Evolutionary conservation across 2,113 vertebrate genomes (phyloP).

Genomic region (Sardina pilchardus): DNA sequence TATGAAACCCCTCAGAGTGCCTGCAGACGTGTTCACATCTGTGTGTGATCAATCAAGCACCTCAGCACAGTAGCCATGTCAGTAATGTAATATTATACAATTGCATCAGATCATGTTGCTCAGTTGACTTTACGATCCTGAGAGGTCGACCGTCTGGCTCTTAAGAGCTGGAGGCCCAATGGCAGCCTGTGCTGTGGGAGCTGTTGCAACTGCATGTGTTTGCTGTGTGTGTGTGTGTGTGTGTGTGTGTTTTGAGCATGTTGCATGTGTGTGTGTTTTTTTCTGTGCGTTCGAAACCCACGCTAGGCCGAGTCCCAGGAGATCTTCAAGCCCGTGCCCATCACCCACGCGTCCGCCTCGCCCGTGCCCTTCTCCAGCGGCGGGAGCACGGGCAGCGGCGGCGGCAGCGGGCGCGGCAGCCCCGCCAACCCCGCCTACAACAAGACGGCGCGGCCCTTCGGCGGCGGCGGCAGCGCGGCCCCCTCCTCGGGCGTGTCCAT

Average conservation of each 20-base stretch:
- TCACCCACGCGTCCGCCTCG: constrained; percentile 74
- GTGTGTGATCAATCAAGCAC: background rate
- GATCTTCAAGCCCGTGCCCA: constrained; percentile 94
- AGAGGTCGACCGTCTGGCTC: background rate
- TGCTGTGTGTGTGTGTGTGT: constrained; percentile 54
- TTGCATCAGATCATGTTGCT: background rate
- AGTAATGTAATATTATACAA: background rate
- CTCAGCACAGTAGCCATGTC: background rate
- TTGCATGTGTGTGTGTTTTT: constrained; percentile 74
- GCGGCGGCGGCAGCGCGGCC: constrained; percentile 61
- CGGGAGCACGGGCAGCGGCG: background rate
- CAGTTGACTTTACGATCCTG: background rate
- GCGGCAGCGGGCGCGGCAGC: constrained; percentile 72
- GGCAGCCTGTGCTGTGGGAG: background rate
- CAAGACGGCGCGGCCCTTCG: constrained; percentile 93
- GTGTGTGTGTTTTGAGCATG: constrained; percentile 52
- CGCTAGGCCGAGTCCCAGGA: constrained; percentile 86
- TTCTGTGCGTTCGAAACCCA: constrained; percentile 68
- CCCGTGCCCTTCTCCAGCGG: constrained; percentile 49
- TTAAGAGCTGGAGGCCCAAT: background rate
- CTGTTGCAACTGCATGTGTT: constrained; percentile 51
- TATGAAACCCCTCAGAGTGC: background rate
- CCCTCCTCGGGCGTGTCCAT: constrained; percentile 58
- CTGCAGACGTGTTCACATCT: background rate
- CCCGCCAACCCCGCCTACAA: constrained; percentile 80